These are phyloP conservation scores for Rhabdornis inornatus DNA, from an alignment of 2,113 vertebrate species.

Conservation along the genomic window DNA sequence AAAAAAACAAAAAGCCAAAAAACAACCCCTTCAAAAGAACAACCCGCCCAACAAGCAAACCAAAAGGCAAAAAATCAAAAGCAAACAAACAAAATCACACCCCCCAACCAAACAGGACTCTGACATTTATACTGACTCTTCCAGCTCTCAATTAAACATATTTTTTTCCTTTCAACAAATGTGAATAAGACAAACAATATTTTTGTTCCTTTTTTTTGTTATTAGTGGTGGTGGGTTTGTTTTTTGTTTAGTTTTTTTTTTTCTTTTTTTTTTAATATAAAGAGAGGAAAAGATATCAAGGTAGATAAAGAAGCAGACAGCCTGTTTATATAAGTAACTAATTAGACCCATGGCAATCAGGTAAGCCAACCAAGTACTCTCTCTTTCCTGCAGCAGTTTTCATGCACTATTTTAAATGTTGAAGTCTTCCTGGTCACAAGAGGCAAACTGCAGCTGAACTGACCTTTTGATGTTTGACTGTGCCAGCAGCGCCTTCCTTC, in stretches of 20 bases:
- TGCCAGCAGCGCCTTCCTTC: background rate
- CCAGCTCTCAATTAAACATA: background rate
- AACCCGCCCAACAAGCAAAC: background rate
- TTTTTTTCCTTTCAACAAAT: background rate
- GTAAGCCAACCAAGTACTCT: background rate
- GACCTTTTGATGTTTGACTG: background rate
- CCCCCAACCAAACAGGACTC: rapidly evolving
- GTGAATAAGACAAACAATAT: background rate
- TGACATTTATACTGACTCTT: background rate
- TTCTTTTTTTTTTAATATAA: background rate
- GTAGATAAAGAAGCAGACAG: background rate
- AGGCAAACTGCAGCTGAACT: background rate
- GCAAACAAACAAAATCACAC: background rate
- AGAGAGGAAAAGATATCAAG: background rate
- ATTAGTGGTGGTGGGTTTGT: background rate
- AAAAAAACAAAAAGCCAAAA: background rate
- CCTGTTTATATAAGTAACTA: background rate
- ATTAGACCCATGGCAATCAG: background rate
- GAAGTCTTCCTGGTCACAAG: background rate
- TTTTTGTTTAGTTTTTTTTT: too few species aligned
- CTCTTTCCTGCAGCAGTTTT: background rate
- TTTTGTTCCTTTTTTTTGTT: background rate
- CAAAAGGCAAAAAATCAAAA: background rate
- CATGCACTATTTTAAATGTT: background rate
- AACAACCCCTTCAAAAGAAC: background rate